These are phyloP conservation scores for Bambusicola thoracicus DNA, from an alignment of 2,113 vertebrate genomes.

Conservation along the genomic window DNA sequence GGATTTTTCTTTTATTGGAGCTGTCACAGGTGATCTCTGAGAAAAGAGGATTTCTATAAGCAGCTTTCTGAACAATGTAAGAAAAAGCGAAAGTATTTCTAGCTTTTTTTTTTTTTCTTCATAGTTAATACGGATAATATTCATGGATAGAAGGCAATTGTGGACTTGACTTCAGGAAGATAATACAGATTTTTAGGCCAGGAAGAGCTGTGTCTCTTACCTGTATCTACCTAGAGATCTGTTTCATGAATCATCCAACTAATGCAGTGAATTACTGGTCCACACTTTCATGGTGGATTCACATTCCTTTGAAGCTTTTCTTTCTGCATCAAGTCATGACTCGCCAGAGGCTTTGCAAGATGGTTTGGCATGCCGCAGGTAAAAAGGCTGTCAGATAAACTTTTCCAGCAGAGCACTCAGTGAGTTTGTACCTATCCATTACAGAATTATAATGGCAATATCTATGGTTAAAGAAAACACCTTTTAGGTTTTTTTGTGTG, in stretches of 20 bases:
- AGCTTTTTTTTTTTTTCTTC: neutral
- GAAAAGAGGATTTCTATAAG: slow-evolving; percentile 62
- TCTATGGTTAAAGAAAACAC: neutral
- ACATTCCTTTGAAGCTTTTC: slow-evolving; percentile 24
- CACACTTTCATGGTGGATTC: neutral
- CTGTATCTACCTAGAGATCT: neutral
- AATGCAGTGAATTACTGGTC: neutral
- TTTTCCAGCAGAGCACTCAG: neutral
- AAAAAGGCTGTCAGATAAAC: slow-evolving; percentile 23
- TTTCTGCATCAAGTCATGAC: neutral
- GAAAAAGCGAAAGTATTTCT: slow-evolving; percentile 5
- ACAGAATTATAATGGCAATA: slow-evolving; percentile 24
- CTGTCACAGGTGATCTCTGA: slow-evolving; percentile 68
- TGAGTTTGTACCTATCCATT: neutral
- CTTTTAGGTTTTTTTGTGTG: slow-evolving; percentile 17
- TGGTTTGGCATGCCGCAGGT: neutral
- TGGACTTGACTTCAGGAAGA: neutral
- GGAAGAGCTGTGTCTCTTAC: neutral
- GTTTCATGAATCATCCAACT: neutral
- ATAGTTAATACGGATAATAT: neutral
- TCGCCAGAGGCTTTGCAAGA: slow-evolving; percentile 29
- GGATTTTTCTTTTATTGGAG: slow-evolving; percentile 67
- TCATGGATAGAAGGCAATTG: neutral
- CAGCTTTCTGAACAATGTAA: slow-evolving; percentile 3
- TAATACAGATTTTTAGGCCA: neutral